Percentiles rank a stretch among this genome's conserved stretches.
These are phyloP conservation scores for Canis aureus DNA, from an alignment of 2,113 vertebrate species.

Conservation along the genomic window DNA sequence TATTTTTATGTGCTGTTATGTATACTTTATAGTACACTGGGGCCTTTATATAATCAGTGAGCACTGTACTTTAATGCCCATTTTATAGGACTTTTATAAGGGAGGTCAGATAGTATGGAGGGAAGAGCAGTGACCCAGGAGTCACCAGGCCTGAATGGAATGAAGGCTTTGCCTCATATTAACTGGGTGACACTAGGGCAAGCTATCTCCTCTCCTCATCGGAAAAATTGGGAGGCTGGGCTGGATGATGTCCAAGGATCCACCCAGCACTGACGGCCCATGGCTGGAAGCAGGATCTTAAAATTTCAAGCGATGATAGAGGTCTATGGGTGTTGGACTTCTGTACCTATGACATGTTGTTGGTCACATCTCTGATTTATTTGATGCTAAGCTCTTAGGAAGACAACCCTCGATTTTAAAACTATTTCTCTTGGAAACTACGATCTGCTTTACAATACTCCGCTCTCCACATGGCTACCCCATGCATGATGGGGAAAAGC, in stretches of 20 bases:
- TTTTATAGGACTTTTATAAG: constrained; percentile 67
- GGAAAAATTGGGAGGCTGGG: too few species aligned
- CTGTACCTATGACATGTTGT: background rate
- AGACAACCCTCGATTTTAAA: background rate
- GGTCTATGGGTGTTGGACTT: background rate
- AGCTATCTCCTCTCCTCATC: background rate
- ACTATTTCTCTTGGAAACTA: background rate
- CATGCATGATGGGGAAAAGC: background rate
- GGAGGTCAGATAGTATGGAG: background rate
- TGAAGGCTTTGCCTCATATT: background rate
- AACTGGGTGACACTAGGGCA: background rate
- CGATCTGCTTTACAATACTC: background rate
- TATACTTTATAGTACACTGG: constrained; percentile 15
- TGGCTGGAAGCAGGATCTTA: background rate
- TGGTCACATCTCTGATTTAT: background rate
- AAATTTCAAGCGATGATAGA: fast-evolving
- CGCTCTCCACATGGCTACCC: background rate
- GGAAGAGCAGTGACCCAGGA: background rate
- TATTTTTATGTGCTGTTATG: background rate
- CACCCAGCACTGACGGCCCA: background rate
- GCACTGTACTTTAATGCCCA: background rate
- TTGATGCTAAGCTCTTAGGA: background rate
- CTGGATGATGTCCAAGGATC: background rate
- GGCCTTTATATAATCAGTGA: background rate
- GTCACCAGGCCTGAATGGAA: background rate